A percentile compares a stretch with the other conserved stretches of the same genome.
phyloP scores from a whole-genome alignment of 2,797 vertebrate genomes.

The Typhlichthys eigenmanni region DNA sequence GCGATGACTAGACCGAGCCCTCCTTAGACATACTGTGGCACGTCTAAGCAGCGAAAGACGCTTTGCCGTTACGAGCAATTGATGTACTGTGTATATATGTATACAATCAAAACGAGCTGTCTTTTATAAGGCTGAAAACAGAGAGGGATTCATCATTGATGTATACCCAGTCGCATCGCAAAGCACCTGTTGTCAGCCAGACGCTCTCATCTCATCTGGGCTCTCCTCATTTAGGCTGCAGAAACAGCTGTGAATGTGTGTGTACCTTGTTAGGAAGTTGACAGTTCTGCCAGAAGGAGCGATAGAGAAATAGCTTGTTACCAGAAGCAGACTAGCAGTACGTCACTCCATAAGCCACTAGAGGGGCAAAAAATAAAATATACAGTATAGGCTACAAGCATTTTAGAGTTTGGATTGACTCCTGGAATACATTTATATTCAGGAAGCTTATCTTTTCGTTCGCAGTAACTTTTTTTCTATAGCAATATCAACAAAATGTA shows the following conservation, averaged over 20 bases:
- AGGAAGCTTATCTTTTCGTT: neutral
- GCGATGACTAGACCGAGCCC: slow-evolving; percentile 58
- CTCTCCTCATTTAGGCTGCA: slow-evolving; percentile 56
- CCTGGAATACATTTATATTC: neutral
- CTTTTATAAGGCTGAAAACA: slow-evolving; percentile 48
- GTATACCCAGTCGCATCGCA: slow-evolving; percentile 28
- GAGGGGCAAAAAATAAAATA: slow-evolving; percentile 23
- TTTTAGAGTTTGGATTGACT: neutral
- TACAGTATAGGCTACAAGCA: slow-evolving; percentile 21
- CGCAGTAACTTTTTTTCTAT: neutral
- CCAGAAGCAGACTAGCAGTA: slow-evolving; percentile 53
- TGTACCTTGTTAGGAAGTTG: slow-evolving; percentile 63
- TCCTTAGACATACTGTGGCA: slow-evolving; percentile 54
- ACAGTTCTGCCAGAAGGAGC: slow-evolving; percentile 60
- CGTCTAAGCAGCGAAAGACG: slow-evolving; percentile 53
- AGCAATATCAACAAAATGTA: too few species aligned
- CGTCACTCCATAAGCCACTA: slow-evolving; percentile 35
- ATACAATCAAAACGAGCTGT: slow-evolving; percentile 54
- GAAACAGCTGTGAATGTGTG: slow-evolving; percentile 24
- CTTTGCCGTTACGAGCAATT: slow-evolving; percentile 52
- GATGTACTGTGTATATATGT: slow-evolving; percentile 45
- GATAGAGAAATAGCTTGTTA: slow-evolving; percentile 56
- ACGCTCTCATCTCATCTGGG: slow-evolving; percentile 54
- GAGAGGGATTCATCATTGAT: slow-evolving; percentile 37
- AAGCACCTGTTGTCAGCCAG: slow-evolving; percentile 54